A percentile compares a stretch with the other conserved stretches of the same genome.
phyloP scores from a whole-genome alignment of 2,797 vertebrate species.

The Pachyuromys duprasi region DNA sequence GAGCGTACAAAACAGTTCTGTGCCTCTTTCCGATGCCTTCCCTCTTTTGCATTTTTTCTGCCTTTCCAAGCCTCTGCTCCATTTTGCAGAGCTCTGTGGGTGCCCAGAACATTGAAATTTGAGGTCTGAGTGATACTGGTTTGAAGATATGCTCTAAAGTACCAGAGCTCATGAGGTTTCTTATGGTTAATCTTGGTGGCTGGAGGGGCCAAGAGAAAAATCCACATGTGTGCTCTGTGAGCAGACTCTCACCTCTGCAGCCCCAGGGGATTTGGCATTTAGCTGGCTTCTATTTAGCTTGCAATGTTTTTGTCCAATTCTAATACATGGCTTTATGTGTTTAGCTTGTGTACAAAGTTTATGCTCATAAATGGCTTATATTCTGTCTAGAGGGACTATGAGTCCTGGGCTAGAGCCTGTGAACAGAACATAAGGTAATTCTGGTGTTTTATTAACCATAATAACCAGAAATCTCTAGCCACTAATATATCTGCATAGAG shows the following conservation, averaged over 20 bases:
- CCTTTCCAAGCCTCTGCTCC: neutral
- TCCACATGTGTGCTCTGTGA: neutral
- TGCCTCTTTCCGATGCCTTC: neutral
- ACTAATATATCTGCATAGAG: constrained; percentile 82
- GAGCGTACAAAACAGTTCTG: neutral
- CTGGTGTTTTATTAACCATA: constrained; percentile 87
- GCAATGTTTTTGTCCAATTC: constrained; percentile 70
- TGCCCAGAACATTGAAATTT: neutral
- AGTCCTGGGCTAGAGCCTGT: constrained; percentile 78
- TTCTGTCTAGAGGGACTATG: constrained; percentile 66
- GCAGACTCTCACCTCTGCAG: neutral
- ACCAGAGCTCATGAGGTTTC: neutral
- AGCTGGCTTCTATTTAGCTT: constrained; percentile 70
- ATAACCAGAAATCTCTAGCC: constrained; percentile 84
- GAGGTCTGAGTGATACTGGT: neutral
- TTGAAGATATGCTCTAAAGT: neutral
- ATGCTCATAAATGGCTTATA: constrained; percentile 76
- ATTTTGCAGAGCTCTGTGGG: neutral
- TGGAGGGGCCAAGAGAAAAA: constrained; percentile 10
- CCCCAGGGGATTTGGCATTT: constrained; percentile 60
- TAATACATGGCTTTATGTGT: constrained; percentile 71
- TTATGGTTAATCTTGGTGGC: neutral
- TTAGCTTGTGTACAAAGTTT: constrained; percentile 54
- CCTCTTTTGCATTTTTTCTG: neutral
- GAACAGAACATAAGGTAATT: constrained; percentile 82